These are phyloP conservation scores for Noturus placidus DNA, from an alignment of 2,113 vertebrate species.

Conservation along the genomic window DNA sequence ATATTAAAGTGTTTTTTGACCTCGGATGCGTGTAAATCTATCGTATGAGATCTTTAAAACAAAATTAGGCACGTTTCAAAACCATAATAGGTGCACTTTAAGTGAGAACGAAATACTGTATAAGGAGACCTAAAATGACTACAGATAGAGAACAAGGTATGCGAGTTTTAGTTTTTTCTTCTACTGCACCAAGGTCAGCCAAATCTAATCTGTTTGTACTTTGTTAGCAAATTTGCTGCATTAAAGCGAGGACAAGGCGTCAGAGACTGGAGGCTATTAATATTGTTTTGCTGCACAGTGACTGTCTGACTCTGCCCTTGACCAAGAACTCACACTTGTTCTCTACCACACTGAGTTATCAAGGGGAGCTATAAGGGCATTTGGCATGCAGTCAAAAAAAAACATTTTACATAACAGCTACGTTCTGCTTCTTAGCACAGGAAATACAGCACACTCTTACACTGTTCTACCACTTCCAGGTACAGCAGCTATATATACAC, in stretches of 20 bases:
- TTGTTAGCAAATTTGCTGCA: slow-evolving; percentile 10
- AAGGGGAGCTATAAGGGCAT: slow-evolving; percentile 12
- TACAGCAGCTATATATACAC: slow-evolving; percentile 27
- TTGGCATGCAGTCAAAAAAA: slow-evolving; percentile 30
- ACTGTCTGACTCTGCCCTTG: slow-evolving; percentile 13
- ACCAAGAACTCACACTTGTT: slow-evolving; percentile 21
- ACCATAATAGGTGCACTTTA: not conserved
- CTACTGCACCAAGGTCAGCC: not conserved
- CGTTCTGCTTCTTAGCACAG: not conserved
- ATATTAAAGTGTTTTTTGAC: too few relatives aligned
- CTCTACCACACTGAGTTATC: not conserved
- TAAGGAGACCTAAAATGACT: not conserved
- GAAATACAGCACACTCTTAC: slow-evolving; percentile 3
- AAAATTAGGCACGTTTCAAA: too few relatives aligned
- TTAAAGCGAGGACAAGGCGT: not conserved
- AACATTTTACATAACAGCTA: slow-evolving; percentile 28
- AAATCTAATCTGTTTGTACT: not conserved
- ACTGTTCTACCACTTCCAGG: slow-evolving; percentile 31
- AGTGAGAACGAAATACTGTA: not conserved
- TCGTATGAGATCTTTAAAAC: too few relatives aligned
- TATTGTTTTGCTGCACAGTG: slow-evolving; percentile 24
- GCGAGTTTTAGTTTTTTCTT: not conserved
- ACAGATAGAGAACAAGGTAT: not conserved
- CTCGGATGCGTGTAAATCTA: too few relatives aligned
- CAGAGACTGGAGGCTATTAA: slow-evolving; percentile 19